These are phyloP conservation scores for Nestor notabilis DNA, from an alignment of 2,113 vertebrate genomes.

Conservation along the genomic window DNA sequence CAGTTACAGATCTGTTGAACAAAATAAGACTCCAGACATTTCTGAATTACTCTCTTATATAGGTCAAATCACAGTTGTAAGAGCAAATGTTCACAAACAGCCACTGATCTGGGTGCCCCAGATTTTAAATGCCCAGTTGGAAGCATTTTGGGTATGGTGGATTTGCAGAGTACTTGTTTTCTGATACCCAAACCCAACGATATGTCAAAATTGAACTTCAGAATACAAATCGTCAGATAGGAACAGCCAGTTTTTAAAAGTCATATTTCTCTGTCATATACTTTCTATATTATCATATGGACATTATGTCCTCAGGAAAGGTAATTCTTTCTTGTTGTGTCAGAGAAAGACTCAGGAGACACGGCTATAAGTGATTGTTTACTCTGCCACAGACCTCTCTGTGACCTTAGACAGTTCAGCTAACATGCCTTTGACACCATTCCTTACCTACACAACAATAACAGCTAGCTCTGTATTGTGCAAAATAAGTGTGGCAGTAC, in stretches of 20 bases:
- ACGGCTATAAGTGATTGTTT: background rate
- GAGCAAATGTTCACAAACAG: slow-evolving; percentile 60
- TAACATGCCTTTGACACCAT: background rate
- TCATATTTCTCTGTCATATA: background rate
- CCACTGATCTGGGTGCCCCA: slow-evolving; percentile 40
- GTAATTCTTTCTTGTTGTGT: background rate
- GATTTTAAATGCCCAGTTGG: slow-evolving; percentile 39
- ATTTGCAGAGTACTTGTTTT: background rate
- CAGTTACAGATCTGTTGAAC: slow-evolving; percentile 62
- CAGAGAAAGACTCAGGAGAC: background rate
- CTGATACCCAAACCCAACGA: background rate
- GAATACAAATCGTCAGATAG: background rate
- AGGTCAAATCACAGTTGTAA: slow-evolving; percentile 65
- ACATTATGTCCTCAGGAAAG: background rate
- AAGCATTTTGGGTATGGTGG: slow-evolving; percentile 10
- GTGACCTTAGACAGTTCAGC: background rate
- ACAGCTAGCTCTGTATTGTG: background rate
- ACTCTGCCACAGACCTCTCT: background rate
- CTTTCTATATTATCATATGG: background rate
- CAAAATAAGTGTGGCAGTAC: slow-evolving; percentile 14
- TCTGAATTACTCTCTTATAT: slow-evolving; percentile 60
- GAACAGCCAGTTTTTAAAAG: background rate
- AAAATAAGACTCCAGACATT: slow-evolving; percentile 66
- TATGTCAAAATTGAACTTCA: background rate
- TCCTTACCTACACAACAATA: background rate